Evolutionary conservation across 2,113 vertebrate genomes (phyloP).

Genomic region (Cynoglossus semilaevis): DNA sequence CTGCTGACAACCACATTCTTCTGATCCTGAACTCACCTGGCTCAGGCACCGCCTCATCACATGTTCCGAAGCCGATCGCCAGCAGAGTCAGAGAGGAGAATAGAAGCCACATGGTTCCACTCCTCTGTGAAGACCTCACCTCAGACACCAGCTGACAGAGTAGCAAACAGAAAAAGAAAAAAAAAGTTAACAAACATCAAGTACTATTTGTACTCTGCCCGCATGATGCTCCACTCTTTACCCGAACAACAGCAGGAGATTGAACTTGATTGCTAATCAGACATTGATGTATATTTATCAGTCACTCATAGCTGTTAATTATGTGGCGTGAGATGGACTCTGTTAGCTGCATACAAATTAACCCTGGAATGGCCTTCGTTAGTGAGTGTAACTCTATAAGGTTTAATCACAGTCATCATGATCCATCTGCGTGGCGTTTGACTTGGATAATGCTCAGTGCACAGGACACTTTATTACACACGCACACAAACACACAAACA

Average conservation of each 20-base stretch:
- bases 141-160: constrained; percentile 55
- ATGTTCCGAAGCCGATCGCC: constrained; percentile 61
- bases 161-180: constrained; percentile 35
- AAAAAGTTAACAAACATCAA: constrained; percentile 31
- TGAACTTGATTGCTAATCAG: constrained; percentile 51
- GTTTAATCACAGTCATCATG: constrained; percentile 68
- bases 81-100: constrained; percentile 67
- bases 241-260: constrained; percentile 52
- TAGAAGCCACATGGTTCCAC: constrained; percentile 72
- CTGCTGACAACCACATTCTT: too few species aligned
- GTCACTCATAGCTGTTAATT: constrained; percentile 59
- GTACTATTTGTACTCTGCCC: constrained; percentile 22
- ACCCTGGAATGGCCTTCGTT: constrained; percentile 61
- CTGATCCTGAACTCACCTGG: constrained; percentile 61
- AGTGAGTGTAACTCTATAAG: constrained; percentile 65
- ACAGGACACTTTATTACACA: constrained; percentile 5
- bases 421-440: constrained; percentile 69
- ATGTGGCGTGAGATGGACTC: constrained; percentile 57
- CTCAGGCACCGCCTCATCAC: constrained; percentile 48
- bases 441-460: constrained; percentile 40
- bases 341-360: constrained; percentile 68
- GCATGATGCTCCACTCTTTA: constrained; percentile 13
- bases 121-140: constrained; percentile 29
- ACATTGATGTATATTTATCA: constrained; percentile 68
- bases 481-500: background rate